Conservation (phyloP, 1,140 invertebrate genomes). For the Epicauta chinensis region DNA sequence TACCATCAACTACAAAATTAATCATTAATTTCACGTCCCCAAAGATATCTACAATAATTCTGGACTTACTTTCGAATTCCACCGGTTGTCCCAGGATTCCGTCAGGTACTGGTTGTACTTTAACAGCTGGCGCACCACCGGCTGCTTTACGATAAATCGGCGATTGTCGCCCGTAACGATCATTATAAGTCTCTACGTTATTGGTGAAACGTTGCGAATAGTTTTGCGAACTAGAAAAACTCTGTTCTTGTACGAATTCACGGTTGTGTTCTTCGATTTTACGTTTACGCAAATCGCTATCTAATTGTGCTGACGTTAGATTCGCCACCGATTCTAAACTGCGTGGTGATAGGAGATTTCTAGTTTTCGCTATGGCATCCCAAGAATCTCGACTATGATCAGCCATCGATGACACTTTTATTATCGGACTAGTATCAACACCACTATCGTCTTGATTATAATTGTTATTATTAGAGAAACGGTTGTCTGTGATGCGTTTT, state of each 20-base stretch:
- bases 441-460: constrained; percentile 34
- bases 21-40: background rate
- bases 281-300: constrained; percentile 41
- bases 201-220: constrained; percentile 8
- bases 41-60: background rate
- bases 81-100: constrained; percentile 82
- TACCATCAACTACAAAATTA: constrained; percentile 78
- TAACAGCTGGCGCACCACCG: constrained; percentile 65
- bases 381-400: constrained; percentile 66
- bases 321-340: constrained; percentile 62
- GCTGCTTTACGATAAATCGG: constrained; percentile 14
- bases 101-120: constrained; percentile 79
- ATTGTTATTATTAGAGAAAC: constrained; percentile 24
- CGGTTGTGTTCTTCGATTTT: constrained; percentile 30
- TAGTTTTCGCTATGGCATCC: constrained; percentile 75
- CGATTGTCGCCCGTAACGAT: constrained; percentile 25
- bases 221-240: constrained; percentile 32
- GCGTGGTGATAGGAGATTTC: constrained; percentile 61
- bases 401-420: constrained; percentile 59
- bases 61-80: constrained; percentile 86
- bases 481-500: constrained; percentile 40
- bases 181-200: constrained; percentile 27
- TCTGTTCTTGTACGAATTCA: constrained; percentile 35
- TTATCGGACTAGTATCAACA: constrained; percentile 62
- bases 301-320: constrained; percentile 51